phyloP scores from a whole-genome alignment of 2,888 invertebrate genomes.

The Meloe dianella region DNA sequence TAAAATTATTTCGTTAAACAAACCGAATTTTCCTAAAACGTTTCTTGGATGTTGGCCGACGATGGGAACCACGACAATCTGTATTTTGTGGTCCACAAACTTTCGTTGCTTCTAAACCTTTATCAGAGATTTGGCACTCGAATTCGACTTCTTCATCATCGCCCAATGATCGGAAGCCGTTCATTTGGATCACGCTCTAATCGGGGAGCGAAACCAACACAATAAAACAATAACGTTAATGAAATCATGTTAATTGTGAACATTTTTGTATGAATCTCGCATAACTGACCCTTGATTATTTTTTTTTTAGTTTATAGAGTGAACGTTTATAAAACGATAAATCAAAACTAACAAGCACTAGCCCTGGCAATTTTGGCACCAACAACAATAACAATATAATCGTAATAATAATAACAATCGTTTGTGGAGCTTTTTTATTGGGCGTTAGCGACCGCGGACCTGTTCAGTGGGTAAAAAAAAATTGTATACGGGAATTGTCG shows the following conservation, averaged over 20 bases:
- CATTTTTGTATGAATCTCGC: neutral
- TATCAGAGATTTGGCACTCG: constrained; percentile 81
- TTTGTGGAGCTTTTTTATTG: neutral
- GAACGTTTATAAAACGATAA: constrained; percentile 45
- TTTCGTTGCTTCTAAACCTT: constrained; percentile 85
- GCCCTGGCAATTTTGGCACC: constrained; percentile 38
- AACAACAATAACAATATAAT: constrained; percentile 30
- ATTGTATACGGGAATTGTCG: constrained; percentile 37
- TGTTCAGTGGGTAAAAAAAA: constrained; percentile 14
- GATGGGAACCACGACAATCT: constrained; percentile 83
- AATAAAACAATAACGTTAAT: neutral
- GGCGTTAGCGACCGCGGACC: neutral
- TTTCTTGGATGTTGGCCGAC: constrained; percentile 81
- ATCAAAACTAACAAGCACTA: constrained; percentile 38
- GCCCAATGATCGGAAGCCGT: constrained; percentile 85
- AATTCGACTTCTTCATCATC: constrained; percentile 91
- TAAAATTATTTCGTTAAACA: constrained; percentile 9
- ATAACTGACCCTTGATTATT: neutral
- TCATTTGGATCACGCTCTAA: constrained; percentile 91
- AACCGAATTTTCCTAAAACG: constrained; percentile 86
- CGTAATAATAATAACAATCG: constrained; percentile 32
- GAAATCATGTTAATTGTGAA: no score
- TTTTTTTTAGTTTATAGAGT: neutral
- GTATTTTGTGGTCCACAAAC: constrained; percentile 80
- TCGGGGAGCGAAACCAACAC: constrained; percentile 45